These are phyloP conservation scores for Scleropages formosus DNA, from an alignment of 2,797 vertebrate species.

Conservation along the genomic window DNA sequence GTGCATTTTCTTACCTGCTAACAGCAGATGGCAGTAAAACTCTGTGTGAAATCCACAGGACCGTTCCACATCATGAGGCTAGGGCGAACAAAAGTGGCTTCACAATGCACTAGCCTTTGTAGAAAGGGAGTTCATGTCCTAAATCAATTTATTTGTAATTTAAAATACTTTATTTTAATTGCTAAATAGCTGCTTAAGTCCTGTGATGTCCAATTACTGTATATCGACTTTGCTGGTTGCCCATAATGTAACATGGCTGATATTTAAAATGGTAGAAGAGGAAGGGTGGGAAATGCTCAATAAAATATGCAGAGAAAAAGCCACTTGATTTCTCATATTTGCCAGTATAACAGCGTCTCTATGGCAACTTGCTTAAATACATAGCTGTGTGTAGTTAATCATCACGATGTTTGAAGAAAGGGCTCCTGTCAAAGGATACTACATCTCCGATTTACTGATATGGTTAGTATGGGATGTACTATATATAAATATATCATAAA, in stretches of 20 bases:
- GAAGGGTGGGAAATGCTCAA: not conserved
- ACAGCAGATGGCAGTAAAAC: constrained; percentile 37
- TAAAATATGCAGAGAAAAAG: constrained; percentile 1
- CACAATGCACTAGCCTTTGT: constrained; percentile 21
- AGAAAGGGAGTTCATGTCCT: constrained; percentile 15
- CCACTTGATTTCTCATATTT: constrained; percentile 4
- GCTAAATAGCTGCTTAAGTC: constrained; percentile 21
- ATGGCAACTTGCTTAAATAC: constrained; percentile 25
- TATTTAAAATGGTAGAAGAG: constrained; percentile 8
- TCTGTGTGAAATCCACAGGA: not conserved
- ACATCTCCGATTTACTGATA: not conserved
- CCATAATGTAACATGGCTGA: constrained; percentile 26
- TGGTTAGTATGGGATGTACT: too few species aligned
- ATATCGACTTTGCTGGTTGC: not conserved
- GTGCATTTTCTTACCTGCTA: not conserved
- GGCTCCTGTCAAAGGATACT: constrained; percentile 13
- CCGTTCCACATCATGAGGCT: not conserved
- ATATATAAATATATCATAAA: too few species aligned
- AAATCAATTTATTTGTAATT: constrained; percentile 26
- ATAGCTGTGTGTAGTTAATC: constrained; percentile 19
- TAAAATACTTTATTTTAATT: constrained; percentile 13
- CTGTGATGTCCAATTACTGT: constrained; percentile 26
- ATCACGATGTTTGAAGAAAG: not conserved
- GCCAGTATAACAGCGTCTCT: constrained; percentile 17
- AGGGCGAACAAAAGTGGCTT: not conserved